Conservation (phyloP, 2,888 invertebrate species). For the Dynastes hyllus region DNA sequence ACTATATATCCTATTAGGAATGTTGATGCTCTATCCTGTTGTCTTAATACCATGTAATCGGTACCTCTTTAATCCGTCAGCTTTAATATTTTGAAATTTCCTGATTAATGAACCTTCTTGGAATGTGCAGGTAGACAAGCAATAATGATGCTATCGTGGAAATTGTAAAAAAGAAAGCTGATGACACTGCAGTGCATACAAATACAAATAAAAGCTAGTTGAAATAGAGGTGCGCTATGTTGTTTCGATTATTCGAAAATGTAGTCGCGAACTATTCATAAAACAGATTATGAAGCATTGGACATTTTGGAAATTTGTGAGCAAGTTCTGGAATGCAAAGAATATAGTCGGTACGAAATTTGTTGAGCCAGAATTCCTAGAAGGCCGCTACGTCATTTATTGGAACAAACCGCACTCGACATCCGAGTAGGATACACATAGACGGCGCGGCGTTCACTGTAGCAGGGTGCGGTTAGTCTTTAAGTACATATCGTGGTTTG, state of each 20-base stretch:
- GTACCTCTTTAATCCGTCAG: not conserved
- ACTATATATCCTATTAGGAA: slow-evolving; percentile 29
- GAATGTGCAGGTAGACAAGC: not conserved
- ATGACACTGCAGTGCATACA: not conserved
- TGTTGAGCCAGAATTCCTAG: too few species aligned
- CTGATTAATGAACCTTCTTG: not conserved
- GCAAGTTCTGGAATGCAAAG: not conserved
- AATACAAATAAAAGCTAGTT: not conserved
- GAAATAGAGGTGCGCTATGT: not conserved
- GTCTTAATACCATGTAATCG: slow-evolving; percentile 3
- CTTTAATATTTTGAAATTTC: slow-evolving; percentile 22
- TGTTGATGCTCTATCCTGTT: slow-evolving; percentile 4
- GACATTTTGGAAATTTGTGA: not conserved
- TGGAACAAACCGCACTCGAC: too few species aligned
- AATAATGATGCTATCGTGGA: not conserved
- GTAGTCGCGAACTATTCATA: not conserved
- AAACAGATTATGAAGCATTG: not conserved
- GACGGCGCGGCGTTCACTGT: too few species aligned
- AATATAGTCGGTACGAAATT: not conserved
- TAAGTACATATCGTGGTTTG: too few species aligned
- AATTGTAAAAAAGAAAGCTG: not conserved
- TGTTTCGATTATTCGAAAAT: slow-evolving; percentile 1
- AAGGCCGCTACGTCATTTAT: too few species aligned
- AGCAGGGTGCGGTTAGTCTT: too few species aligned
- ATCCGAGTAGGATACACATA: too few species aligned